Base-by-base conservation (phyloP, 2,888 invertebrate species). In the Pocota personata region DNA sequence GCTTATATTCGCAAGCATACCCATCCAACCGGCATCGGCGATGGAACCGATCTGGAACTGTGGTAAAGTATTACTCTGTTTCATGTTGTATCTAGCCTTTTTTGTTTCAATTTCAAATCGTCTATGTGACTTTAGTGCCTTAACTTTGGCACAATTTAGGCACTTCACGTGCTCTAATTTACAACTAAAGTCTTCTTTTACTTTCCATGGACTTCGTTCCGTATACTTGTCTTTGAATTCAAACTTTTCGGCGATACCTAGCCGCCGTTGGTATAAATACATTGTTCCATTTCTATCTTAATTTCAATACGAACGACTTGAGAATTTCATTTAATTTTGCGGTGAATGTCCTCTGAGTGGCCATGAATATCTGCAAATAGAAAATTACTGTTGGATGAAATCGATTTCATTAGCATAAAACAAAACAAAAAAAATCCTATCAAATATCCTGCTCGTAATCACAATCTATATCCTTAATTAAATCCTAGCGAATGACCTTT, bases 271-370 rank as follows among this genome's bases (percentile, higher is more conserved):
- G 40, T 64, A 50, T 30, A 57, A 24, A 58, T 48, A 66, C 72
- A 83, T 83, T 60, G 46, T 77, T 67, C 72, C 77, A 83, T 83
- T 46, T 64, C 58, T 35, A 27, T 66, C 14, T 35, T 6, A 57
- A 46, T 55, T 16, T 67, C 21, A n/a, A 60, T n/a, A 4, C 21
- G 16, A 43, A 24, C 10, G n/a, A 10, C 19, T 24, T 3, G 60
- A 50, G n/a, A 46, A 35, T 10, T 24, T 71, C 27, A 35, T 58
- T 48, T 64, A 24, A 30, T 30, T 19, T 52, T 16, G 27, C 35
- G 8, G 35, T 27, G 58, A 48, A 46, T 64, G 62, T 60, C 67
- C 50, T 40, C 37, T 37, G n/a, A 50, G 58, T 60, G 37, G 67
- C 30, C 67, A 60, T 76, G 5, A 14, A n/a, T 19, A 69, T 78